Percentiles rank a stretch among this genome's conserved stretches.
These are phyloP conservation scores for Equus przewalskii DNA, from an alignment of 2,113 vertebrate genomes.

Conservation along the genomic window DNA sequence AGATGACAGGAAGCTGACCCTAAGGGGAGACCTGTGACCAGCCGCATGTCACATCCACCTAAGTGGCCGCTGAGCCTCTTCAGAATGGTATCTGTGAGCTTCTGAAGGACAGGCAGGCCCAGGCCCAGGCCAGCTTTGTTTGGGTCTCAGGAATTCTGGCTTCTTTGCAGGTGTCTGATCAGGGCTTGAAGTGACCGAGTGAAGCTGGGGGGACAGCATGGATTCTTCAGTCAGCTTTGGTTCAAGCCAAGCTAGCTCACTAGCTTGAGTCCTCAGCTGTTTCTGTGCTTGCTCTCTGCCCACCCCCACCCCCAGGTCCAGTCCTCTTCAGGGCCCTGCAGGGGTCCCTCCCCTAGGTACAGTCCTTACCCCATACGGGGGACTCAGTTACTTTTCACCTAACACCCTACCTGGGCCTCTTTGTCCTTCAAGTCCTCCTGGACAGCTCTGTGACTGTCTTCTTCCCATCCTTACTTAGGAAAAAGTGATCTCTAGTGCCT, in stretches of 20 bases:
- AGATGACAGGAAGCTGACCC: background rate
- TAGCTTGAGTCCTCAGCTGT: background rate
- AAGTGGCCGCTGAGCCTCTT: background rate
- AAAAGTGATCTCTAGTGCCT: background rate
- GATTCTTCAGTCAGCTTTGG: background rate
- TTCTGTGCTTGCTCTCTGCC: background rate
- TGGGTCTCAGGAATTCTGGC: background rate
- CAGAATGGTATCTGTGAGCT: background rate
- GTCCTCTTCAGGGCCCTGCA: background rate
- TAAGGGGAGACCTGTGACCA: accelerated
- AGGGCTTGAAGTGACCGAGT: background rate
- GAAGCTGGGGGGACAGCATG: background rate
- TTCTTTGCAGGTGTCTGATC: background rate
- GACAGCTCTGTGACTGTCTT: background rate
- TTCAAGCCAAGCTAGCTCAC: background rate
- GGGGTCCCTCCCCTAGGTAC: too few relatives aligned
- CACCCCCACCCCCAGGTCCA: background rate
- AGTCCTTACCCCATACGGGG: background rate
- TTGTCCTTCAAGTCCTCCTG: background rate
- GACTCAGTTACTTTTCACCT: background rate
- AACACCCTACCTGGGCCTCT: background rate
- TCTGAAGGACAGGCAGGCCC: background rate
- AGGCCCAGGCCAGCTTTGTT: background rate
- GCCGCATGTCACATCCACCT: background rate
- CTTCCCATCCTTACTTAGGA: background rate